Base-by-base conservation (phyloP, 1,140 invertebrate genomes). In the Psix sp. region DNA sequence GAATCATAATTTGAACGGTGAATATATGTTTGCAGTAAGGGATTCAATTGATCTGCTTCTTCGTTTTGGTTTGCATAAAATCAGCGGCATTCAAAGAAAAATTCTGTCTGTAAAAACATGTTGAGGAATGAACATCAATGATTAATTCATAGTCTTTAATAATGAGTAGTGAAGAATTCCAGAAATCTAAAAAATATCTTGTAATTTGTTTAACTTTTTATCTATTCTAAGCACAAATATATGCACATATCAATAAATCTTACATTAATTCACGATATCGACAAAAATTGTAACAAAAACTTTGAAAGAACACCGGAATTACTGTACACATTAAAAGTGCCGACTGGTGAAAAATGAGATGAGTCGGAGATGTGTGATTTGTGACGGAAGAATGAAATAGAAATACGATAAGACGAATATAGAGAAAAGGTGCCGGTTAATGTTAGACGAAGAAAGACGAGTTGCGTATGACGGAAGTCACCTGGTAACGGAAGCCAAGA, bases 301-400 rank as follows among this genome's bases (percentile, higher is more conserved):
- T 43, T 26, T 51, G 46, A 40, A 63, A 63, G 45, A 63, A 45
- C 39, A 52, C 48, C 24, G 26, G n/a, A 13, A 45, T 51, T 29
- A 14, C 40, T 52, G 18, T 9, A 45, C 2, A 38, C n/a, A 24
- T 10, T 36, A 31, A 74, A 51, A 74, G 60, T 72, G 67, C 73
- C 59, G 9, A 42, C 33, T 68, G 18, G 76, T 38, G 73, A 77
- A 77, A 77, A 73, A 77, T 73, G 73, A 77, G 76, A 68, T 72
- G 57, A 49, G 26, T 13, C 13, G 13, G 35, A 62, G 66, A 54
- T 62, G 17, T 35, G 16, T 18, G 43, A 43, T 39, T 39, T 15
- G 29, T 6, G 17, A 17, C 5, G 20, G 46, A 38, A 67, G 45
- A 67, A 26, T 39, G 26, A 46, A 20, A 54, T 46, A 46, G 17